Evolutionary conservation across 2,113 vertebrate genomes (phyloP), one percentile per base, ranked within the genome.

Genomic region (Scolopax mira): DNA sequence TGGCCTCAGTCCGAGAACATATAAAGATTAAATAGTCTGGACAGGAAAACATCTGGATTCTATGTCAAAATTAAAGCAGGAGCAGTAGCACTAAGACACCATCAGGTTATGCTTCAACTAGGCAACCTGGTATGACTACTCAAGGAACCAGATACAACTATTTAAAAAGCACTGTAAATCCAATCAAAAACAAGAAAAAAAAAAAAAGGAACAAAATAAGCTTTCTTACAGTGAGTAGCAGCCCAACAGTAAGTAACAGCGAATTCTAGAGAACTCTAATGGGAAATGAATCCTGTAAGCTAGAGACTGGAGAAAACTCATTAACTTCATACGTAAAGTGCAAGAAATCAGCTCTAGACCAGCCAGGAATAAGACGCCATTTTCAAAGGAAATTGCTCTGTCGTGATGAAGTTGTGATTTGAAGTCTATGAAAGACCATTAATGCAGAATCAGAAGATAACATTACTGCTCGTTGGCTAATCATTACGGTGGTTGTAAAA

Each of bases 401-500:
- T 88, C 64, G 5, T 74, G 58, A 33, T 11, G 66, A 88, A 94
- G 39, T 22, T 80, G 33, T 80, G 33, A 93, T 85, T 62, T 90
- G 82, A 93, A 24, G 33, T 88, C 82, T 51, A 9, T 48, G 65
- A 81, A 91, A 93, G 60, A 78, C 37, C 60, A 70, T 91, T 70
- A 88, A 13, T 83, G 69, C 80, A 88, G 71, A 93, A 86, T 81
- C 88, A 86, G 82, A 90, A 88, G 60, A 70, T 83, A 89, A 88
- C 4, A 1, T 80, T 95, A 69, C 27, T n/a, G 30, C 41, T 21
- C 90, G 78, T 95, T 90, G 79, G 60, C 75, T 96, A 94, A 94
- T 94, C 85, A 90, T 94, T 91, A 90, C 44, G 51, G 55, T 74
- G 30, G 51, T 79, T 96, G 93, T 96, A 96, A 93, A 96, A 96